phyloP scores from a whole-genome alignment of 2,113 vertebrate genomes.

The Passer montanus region DNA sequence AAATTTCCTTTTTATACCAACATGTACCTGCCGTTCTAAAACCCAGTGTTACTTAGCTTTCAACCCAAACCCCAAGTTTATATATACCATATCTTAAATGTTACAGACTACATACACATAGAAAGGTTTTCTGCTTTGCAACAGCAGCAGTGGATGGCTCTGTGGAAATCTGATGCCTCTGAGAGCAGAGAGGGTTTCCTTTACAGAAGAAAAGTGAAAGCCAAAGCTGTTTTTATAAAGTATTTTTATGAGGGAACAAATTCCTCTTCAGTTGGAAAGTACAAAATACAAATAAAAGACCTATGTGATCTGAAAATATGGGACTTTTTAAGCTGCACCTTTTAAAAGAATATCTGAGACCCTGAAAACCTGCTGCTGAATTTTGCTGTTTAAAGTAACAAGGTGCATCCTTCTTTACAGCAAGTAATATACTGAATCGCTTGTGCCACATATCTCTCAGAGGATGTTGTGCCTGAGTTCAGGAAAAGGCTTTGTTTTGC shows the following conservation, averaged over 20 bases:
- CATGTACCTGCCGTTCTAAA: background rate
- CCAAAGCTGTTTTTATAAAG: background rate
- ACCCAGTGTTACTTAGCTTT: background rate
- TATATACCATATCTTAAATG: background rate
- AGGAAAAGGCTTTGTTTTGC: slow-evolving; percentile 36
- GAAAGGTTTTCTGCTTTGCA: background rate
- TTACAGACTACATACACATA: background rate
- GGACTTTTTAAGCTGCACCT: background rate
- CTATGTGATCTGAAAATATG: slow-evolving; percentile 14
- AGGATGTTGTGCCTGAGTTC: background rate
- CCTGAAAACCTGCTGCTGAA: background rate
- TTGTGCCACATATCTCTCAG: background rate
- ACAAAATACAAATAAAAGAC: slow-evolving; percentile 9
- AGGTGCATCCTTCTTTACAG: background rate
- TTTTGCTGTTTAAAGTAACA: background rate
- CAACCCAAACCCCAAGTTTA: background rate
- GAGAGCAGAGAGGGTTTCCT: background rate
- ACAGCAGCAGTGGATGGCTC: background rate
- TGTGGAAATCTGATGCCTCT: background rate
- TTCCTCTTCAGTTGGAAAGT: background rate
- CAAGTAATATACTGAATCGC: background rate
- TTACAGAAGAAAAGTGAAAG: background rate
- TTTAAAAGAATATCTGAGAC: background rate
- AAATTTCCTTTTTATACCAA: background rate
- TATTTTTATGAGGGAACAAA: background rate